Conservation (phyloP, 2,113 vertebrate species). For the Calypte anna region DNA sequence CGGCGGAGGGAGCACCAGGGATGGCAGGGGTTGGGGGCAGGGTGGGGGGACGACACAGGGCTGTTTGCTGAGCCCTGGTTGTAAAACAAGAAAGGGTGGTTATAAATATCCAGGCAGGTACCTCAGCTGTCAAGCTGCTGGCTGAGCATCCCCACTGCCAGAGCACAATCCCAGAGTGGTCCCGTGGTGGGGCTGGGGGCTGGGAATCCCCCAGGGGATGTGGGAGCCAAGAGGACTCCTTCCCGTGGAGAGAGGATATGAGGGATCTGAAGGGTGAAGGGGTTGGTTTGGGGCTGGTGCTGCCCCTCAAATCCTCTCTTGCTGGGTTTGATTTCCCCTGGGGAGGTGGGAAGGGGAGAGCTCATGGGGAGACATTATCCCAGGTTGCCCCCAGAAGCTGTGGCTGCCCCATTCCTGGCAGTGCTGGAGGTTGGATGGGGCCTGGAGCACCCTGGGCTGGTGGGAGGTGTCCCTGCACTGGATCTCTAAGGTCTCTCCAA, state of each 20-base stretch:
- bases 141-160: background rate
- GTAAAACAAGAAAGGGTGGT: constrained; percentile 49
- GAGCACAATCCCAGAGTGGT: constrained; percentile 33
- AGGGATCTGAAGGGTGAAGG: background rate
- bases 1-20: background rate
- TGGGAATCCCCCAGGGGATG: fast-evolving
- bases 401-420: no score
- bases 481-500: no score
- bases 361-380: background rate
- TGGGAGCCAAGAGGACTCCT: background rate
- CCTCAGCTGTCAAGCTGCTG: constrained; percentile 43
- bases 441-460: no score
- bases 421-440: no score
- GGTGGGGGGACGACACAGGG: background rate
- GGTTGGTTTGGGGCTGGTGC: background rate
- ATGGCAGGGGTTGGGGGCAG: background rate
- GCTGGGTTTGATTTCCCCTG: background rate
- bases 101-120: constrained; percentile 69
- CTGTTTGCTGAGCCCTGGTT: constrained; percentile 10
- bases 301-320: background rate
- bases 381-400: no score
- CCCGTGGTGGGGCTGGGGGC: background rate
- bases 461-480: no score
- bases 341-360: background rate
- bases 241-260: background rate